Percentiles rank a stretch among this genome's conserved stretches.
Conservation (phyloP, 1,140 invertebrate species). For the Calliphora vicina region DNA sequence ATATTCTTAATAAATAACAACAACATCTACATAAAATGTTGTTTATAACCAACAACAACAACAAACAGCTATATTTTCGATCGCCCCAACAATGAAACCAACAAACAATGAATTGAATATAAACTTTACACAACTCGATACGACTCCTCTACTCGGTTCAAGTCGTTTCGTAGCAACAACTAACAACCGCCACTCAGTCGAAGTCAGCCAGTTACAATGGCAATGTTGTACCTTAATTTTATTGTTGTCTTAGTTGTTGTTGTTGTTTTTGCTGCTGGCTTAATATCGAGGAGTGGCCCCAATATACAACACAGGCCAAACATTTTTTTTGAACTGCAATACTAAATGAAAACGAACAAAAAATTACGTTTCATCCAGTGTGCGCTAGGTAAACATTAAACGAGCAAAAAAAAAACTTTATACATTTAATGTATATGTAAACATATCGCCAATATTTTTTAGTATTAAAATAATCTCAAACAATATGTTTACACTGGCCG, state of each 20-base stretch:
- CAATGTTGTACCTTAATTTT: conserved; percentile 23
- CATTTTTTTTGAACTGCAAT: background rate
- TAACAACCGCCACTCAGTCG: too few relatives aligned
- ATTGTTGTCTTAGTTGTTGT: background rate
- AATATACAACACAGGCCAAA: background rate
- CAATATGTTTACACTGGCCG: background rate
- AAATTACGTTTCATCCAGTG: background rate
- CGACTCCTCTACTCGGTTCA: background rate
- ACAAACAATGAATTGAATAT: background rate
- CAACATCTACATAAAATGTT: background rate
- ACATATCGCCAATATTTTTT: background rate
- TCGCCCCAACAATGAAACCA: background rate
- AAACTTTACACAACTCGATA: background rate
- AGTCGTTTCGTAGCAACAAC: background rate
- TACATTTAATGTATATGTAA: conserved; percentile 6
- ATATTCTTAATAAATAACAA: background rate
- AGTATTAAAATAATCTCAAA: background rate
- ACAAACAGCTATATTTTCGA: background rate
- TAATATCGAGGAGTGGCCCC: conserved; percentile 25
- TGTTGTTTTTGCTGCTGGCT: background rate
- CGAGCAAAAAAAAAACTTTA: background rate
- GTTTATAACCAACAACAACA: background rate
- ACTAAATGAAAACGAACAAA: background rate
- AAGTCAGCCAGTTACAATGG: conserved; percentile 15
- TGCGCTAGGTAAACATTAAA: background rate